These are phyloP conservation scores for Rhagoletis pomonella DNA, from an alignment of 1,140 invertebrate genomes.

Conservation along the genomic window DNA sequence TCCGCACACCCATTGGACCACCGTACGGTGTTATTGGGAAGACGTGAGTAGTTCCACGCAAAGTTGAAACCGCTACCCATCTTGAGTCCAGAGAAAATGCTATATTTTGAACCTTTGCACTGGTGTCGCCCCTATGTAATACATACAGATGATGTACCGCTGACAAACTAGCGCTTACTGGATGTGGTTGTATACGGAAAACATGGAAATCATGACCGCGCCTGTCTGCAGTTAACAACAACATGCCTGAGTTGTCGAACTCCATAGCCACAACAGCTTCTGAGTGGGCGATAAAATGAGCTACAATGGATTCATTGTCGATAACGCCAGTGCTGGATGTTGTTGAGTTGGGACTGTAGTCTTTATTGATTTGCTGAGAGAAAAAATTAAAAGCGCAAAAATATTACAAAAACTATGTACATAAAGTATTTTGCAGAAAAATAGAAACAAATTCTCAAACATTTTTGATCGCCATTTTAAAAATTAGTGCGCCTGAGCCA, in stretches of 20 bases:
- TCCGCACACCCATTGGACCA: conserved; percentile 90
- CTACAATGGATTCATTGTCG: conserved; percentile 83
- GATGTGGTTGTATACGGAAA: conserved; percentile 95
- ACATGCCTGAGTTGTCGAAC: conserved; percentile 93
- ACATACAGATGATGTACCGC: conserved; percentile 98
- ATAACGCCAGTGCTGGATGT: conserved; percentile 74
- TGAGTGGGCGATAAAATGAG: conserved; percentile 95
- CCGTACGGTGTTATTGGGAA: conserved; percentile 99
- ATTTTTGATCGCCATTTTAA: no score
- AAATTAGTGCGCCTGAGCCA: no score
- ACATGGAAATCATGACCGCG: conserved; percentile 97
- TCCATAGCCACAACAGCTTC: conserved; percentile 92
- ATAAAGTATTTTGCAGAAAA: no score
- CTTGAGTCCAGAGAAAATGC: conserved; percentile 92
- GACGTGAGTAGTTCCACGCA: conserved; percentile 97
- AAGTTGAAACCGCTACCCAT: conserved; percentile 95
- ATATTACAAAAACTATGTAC: neutral
- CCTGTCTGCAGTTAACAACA: conserved; percentile 94
- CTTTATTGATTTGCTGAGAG: conserved; percentile 58
- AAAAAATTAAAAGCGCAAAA: neutral
- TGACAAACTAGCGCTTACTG: conserved; percentile 88
- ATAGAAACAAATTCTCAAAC: no score
- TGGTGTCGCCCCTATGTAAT: conserved; percentile 91
- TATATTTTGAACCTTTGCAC: conserved; percentile 91
- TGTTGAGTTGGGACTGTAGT: conserved; percentile 71